Evolutionary conservation across 1,140 invertebrate species (phyloP).

Genomic region (Cheumatopsyche charites): DNA sequence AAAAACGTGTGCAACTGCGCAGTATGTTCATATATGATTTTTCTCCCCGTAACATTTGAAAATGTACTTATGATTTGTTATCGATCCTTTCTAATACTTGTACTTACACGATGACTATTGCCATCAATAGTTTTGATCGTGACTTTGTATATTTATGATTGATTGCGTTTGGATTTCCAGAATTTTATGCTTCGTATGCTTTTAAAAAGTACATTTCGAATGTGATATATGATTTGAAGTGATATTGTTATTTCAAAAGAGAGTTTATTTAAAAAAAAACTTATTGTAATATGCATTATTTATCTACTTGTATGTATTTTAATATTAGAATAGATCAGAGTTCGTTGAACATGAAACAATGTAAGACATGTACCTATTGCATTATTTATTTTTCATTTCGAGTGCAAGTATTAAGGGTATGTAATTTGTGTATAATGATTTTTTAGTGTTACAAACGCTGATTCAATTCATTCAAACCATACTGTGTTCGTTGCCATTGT

Average conservation of each 20-base stretch:
- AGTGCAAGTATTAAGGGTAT: slow-evolving; percentile 13
- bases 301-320: neutral
- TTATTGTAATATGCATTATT: neutral
- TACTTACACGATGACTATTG: neutral
- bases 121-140: neutral
- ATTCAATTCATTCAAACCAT: slow-evolving; percentile 24
- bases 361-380: no score
- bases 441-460: neutral
- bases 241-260: slow-evolving; percentile 24
- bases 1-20: slow-evolving; percentile 30
- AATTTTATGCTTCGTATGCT: slow-evolving; percentile 3
- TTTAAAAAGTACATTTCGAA: slow-evolving; percentile 27
- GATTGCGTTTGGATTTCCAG: slow-evolving; percentile 3
- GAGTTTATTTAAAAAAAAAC: slow-evolving; percentile 26
- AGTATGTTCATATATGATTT: slow-evolving; percentile 30
- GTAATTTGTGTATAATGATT: slow-evolving; percentile 21
- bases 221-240: slow-evolving; percentile 25
- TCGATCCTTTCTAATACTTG: slow-evolving; percentile 1
- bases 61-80: no score
- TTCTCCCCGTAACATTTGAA: no score
- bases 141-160: slow-evolving; percentile 13
- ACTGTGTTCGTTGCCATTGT: slow-evolving; percentile 40
- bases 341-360: neutral
- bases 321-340: neutral
- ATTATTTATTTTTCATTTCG: neutral